A percentile compares a stretch with the other conserved stretches of the same genome.
phyloP scores from a whole-genome alignment of 2,888 invertebrate genomes.

The Azorinus chamasolen region DNA sequence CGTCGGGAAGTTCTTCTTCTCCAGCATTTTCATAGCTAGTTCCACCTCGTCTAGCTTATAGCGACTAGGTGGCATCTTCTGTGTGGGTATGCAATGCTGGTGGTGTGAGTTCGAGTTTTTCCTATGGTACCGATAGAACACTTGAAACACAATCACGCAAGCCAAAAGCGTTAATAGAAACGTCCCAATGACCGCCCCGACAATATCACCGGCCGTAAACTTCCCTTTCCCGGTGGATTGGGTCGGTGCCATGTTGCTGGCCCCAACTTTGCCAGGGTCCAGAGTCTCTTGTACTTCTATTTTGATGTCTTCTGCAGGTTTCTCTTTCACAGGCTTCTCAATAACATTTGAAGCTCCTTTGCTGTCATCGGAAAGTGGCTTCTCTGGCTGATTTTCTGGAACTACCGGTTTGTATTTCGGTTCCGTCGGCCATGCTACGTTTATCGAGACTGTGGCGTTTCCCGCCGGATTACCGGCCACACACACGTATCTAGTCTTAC shows the following conservation, averaged over 20 bases:
- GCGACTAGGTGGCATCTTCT: conserved; percentile 60
- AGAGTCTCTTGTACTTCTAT: conserved; percentile 23
- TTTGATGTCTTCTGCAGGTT: conserved; percentile 18
- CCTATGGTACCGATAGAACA: conserved; percentile 70
- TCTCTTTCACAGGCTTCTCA: not conserved
- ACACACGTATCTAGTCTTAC: conserved; percentile 83
- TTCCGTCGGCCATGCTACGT: conserved; percentile 82
- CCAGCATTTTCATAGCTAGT: conserved; percentile 63
- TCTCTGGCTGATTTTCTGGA: conserved; percentile 7
- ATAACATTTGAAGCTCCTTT: conserved; percentile 23
- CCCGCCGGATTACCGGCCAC: conserved; percentile 85
- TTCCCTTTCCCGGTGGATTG: conserved; percentile 42
- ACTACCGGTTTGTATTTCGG: conserved; percentile 37
- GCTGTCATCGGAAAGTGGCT: conserved; percentile 23
- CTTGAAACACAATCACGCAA: conserved; percentile 80
- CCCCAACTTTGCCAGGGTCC: conserved; percentile 17
- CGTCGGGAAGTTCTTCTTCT: conserved; percentile 31
- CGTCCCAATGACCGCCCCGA: conserved; percentile 85
- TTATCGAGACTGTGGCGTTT: conserved; percentile 84
- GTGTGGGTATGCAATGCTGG: conserved; percentile 13
- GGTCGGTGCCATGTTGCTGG: conserved; percentile 26
- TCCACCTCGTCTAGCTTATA: conserved; percentile 62
- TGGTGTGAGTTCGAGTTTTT: conserved; percentile 33
- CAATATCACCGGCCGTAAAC: conserved; percentile 82
- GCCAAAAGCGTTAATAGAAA: conserved; percentile 83